These are phyloP conservation scores for Equus quagga DNA, from an alignment of 2,113 vertebrate species.

Conservation along the genomic window DNA sequence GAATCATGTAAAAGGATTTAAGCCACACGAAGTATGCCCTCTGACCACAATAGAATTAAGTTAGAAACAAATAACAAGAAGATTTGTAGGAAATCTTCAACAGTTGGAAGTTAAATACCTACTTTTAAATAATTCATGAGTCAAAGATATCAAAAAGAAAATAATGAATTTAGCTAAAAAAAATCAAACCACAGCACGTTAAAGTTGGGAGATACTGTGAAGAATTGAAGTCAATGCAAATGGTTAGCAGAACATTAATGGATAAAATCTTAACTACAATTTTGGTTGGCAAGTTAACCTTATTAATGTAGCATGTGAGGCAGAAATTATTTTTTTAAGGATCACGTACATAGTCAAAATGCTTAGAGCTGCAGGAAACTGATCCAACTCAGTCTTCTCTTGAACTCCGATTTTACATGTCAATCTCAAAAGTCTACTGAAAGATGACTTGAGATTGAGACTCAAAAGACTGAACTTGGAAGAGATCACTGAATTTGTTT, in stretches of 20 bases:
- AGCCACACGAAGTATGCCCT: not conserved
- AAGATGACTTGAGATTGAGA: not conserved
- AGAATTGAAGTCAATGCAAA: not conserved
- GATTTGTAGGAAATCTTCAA: not conserved
- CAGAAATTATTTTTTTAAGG: constrained; percentile 12
- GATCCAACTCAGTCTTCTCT: not conserved
- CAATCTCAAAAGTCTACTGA: not conserved
- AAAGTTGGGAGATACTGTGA: not conserved
- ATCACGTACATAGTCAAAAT: not conserved
- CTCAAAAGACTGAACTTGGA: not conserved
- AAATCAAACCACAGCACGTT: constrained; percentile 6
- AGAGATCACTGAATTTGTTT: not conserved
- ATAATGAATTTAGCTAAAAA: not conserved
- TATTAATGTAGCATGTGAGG: not conserved
- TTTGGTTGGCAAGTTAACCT: not conserved
- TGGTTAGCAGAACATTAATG: not conserved
- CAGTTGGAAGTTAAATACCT: not conserved
- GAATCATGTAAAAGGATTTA: not conserved
- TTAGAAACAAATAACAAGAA: not conserved
- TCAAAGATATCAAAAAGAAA: not conserved
- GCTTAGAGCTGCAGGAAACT: not conserved
- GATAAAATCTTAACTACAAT: not conserved
- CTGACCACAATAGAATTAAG: not conserved
- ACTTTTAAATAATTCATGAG: not conserved
- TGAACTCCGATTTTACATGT: not conserved